These are phyloP conservation scores for Macrobrachium rosenbergii DNA, from an alignment of 1,140 invertebrate genomes.

Conservation along the genomic window DNA sequence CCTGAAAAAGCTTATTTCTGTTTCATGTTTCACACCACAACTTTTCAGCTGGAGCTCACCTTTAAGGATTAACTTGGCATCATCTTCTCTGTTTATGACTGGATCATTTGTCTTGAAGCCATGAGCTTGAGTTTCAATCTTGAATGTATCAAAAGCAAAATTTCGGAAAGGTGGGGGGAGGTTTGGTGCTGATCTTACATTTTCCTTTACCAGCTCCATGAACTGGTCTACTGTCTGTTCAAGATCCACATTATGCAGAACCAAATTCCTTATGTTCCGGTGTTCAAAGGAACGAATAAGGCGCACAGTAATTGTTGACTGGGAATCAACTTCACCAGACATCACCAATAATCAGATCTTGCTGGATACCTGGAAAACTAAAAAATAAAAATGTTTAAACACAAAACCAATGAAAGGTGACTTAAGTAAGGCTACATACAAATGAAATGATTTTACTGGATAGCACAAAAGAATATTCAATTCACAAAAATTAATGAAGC, in stretches of 20 bases:
- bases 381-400: no score
- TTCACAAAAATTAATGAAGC: no score
- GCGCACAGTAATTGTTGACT: constrained; percentile 68
- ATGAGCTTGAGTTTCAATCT: constrained; percentile 69
- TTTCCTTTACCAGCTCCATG: constrained; percentile 60
- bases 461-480: no score
- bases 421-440: no score
- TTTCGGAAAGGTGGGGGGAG: constrained; percentile 68
- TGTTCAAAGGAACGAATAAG: constrained; percentile 70
- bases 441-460: no score
- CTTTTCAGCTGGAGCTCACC: constrained; percentile 61
- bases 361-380: background rate
- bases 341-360: background rate
- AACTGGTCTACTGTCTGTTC: constrained; percentile 63
- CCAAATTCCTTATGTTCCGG: constrained; percentile 69
- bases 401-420: background rate
- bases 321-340: constrained; percentile 8
- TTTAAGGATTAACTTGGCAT: constrained; percentile 68
- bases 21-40: constrained; percentile 68
- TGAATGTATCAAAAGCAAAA: constrained; percentile 68
- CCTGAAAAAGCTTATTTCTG: constrained; percentile 70
- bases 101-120: constrained; percentile 69
- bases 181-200: constrained; percentile 60
- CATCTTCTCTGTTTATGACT: constrained; percentile 68
- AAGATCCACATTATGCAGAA: constrained; percentile 67